Base-by-base conservation (phyloP, 2,113 vertebrate genomes). In the Lutjanus erythropterus region DNA sequence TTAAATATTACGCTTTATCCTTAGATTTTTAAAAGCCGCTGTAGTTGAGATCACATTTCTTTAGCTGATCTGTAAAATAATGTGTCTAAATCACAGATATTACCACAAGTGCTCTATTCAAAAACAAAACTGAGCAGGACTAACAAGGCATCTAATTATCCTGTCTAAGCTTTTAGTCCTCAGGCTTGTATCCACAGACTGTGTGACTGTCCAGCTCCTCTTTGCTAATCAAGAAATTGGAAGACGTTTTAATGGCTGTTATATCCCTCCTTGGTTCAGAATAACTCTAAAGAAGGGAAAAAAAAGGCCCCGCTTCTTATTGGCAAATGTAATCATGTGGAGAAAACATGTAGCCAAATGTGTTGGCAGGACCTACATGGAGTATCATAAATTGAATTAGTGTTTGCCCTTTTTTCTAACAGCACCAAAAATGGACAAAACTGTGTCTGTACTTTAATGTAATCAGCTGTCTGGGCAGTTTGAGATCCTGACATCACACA, bases 341-440 rank as follows among this genome's bases (percentile, higher is more conserved):
- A 90, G 80, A 90, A 90, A 85, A 89, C 68, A 77, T 81, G 67
- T 50, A 76, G 92, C 88, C 91, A 92, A 90, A 93, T 49, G 81
- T 80, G 87, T 80, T 94, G 91, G 91, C 91, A 84, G 56, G 80
- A 78, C 75, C 66, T 59, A 39, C 68, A 46, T 58, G 2, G 41
- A 68, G 84, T 53, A 80, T 91, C 86, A 93, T 92, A 93, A 90
- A 93, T 88, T 90, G 79, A 94, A 92, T 91, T 90, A 88, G 86
- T 68, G 82, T 86, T 91, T 87, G 78, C 83, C 78, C 75, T 86
- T 86, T 89, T 86, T 87, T 88, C 87, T 87, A 89, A 80, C 79
- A 87, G 84, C 82, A 93, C 91, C 93, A 94, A 94, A 94, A 92
- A 94, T 93, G 94, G 93, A 91, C 85, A 94, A 93, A 89, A 91